Conservation (phyloP, 2,113 vertebrate genomes). For the Phyllostomus hastatus region DNA sequence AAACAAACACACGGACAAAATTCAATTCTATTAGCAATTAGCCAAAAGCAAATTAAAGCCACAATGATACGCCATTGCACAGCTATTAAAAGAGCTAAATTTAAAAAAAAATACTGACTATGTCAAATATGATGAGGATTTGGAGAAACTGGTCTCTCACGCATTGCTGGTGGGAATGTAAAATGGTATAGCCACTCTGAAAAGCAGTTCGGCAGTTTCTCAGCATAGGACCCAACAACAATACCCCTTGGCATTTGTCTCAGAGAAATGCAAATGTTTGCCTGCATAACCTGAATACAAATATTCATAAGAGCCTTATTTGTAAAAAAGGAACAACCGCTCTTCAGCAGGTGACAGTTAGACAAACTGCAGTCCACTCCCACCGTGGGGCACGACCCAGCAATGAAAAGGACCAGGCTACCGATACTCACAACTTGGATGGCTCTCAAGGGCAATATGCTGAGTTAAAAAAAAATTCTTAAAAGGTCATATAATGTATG, state of each 20-base stretch:
- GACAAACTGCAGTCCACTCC: not conserved
- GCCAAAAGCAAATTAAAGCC: not conserved
- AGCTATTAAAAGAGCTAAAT: not conserved
- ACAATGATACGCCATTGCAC: not conserved
- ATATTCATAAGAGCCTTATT: not conserved
- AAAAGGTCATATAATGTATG: not conserved
- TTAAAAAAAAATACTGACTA: not conserved
- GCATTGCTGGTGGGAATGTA: not conserved
- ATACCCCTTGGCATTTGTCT: not conserved
- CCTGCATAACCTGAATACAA: not conserved
- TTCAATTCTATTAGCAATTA: not conserved
- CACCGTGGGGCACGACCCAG: not conserved
- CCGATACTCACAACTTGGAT: not conserved
- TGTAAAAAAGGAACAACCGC: not conserved
- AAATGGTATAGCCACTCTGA: not conserved
- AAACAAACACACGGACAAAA: not conserved
- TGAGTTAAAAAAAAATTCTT: not conserved
- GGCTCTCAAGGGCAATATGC: not conserved
- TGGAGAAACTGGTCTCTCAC: not conserved
- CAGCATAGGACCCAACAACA: not conserved
- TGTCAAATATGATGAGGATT: not conserved
- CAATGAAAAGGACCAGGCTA: not conserved
- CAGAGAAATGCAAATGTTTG: not conserved
- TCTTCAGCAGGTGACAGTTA: not conserved
- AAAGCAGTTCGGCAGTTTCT: not conserved